These are phyloP conservation scores for Encarsia formosa DNA, from an alignment of 2,888 invertebrate species.

Conservation along the genomic window DNA sequence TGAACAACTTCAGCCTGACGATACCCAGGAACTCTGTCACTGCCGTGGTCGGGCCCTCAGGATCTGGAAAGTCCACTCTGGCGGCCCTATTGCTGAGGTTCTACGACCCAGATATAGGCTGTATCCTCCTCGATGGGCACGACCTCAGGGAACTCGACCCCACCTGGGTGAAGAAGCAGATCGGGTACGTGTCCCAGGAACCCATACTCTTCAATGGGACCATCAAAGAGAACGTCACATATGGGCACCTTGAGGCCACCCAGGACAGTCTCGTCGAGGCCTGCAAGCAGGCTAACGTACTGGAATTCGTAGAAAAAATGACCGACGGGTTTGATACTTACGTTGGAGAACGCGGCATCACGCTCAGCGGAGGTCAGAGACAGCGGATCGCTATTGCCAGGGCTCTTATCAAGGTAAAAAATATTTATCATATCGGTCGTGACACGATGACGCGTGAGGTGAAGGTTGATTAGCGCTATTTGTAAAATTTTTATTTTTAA, in stretches of 20 bases:
- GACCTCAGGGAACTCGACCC: constrained; percentile 76
- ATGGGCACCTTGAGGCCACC: constrained; percentile 66
- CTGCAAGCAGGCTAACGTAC: constrained; percentile 79
- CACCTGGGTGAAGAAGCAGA: constrained; percentile 76
- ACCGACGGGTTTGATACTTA: constrained; percentile 74
- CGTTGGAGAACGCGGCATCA: constrained; percentile 85
- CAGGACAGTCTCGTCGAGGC: constrained; percentile 61
- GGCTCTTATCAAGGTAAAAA: constrained; percentile 81
- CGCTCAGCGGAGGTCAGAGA: constrained; percentile 90
- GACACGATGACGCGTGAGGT: too few species aligned
- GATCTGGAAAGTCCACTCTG: constrained; percentile 92
- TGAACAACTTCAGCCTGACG: constrained; percentile 64
- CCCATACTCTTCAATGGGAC: constrained; percentile 88
- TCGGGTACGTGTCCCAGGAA: constrained; percentile 88
- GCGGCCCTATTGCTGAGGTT: constrained; percentile 77
- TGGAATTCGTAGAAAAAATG: constrained; percentile 67
- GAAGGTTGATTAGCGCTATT: too few species aligned
- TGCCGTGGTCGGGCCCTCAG: constrained; percentile 84
- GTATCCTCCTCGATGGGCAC: constrained; percentile 70
- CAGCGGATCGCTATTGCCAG: constrained; percentile 91
- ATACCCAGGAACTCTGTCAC: constrained; percentile 69
- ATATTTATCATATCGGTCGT: too few species aligned
- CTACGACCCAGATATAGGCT: constrained; percentile 77
- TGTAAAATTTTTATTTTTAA: too few species aligned
- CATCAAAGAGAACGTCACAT: constrained; percentile 85